Evolutionary conservation across 1,140 invertebrate species (phyloP).

Genomic region (Drosophila obscura): DNA sequence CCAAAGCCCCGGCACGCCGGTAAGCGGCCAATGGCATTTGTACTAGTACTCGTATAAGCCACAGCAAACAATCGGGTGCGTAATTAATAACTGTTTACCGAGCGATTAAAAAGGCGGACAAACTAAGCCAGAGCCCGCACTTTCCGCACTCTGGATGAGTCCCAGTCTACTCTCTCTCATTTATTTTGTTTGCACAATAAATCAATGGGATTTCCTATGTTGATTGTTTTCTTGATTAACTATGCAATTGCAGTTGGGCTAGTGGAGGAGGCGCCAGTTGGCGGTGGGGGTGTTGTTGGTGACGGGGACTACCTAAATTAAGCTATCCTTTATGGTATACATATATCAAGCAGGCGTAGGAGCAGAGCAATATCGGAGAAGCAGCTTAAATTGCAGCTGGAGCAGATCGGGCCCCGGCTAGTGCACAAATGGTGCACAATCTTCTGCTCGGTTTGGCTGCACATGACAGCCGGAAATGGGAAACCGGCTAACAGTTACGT

Average conservation of each 20-base stretch:
- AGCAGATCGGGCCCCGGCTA: slow-evolving; percentile 29
- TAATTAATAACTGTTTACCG: slow-evolving; percentile 80
- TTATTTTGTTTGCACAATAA: slow-evolving; percentile 73
- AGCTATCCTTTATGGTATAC: not conserved
- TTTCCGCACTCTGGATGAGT: too few relatives aligned
- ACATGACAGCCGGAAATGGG: slow-evolving; percentile 79
- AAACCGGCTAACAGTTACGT: slow-evolving; percentile 75
- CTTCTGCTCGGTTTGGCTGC: slow-evolving; percentile 74
- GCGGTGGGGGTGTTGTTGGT: too few relatives aligned
- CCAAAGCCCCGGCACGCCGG: slow-evolving; percentile 53
- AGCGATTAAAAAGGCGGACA: slow-evolving; percentile 64
- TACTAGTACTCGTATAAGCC: slow-evolving; percentile 38
- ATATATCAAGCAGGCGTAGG: slow-evolving; percentile 17
- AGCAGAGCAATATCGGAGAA: slow-evolving; percentile 35
- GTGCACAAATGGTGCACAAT: slow-evolving; percentile 65
- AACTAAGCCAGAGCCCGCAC: slow-evolving; percentile 36
- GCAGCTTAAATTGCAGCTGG: slow-evolving; percentile 43
- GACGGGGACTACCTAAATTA: too few relatives aligned
- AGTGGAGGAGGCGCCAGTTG: slow-evolving; percentile 2
- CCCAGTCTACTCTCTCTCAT: not conserved
- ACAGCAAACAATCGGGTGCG: slow-evolving; percentile 36
- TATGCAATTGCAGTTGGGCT: slow-evolving; percentile 47
- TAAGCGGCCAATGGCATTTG: slow-evolving; percentile 51
- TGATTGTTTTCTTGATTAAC: slow-evolving; percentile 74
- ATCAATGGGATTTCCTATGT: slow-evolving; percentile 59